Conservation (phyloP, 2,888 invertebrate species). For the Labia minor region DNA sequence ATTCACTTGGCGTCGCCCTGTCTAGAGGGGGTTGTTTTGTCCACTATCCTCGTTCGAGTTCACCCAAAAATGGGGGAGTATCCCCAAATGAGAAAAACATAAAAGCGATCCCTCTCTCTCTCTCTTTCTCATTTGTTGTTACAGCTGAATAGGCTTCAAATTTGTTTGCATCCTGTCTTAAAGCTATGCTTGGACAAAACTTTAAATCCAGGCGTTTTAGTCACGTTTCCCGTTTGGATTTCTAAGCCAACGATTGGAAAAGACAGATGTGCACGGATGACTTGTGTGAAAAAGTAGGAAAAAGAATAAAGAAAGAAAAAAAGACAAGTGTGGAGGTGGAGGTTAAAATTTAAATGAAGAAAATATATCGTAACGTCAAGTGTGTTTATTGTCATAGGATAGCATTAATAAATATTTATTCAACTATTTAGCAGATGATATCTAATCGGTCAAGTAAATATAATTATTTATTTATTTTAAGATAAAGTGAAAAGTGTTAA, state of each 20-base stretch:
- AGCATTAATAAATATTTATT: too few species aligned
- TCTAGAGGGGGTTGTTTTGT: not conserved
- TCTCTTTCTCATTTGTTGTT: conserved; percentile 2
- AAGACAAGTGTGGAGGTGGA: too few species aligned
- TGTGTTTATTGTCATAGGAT: too few species aligned
- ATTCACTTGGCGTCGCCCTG: not conserved
- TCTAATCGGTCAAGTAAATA: too few species aligned
- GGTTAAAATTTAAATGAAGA: too few species aligned
- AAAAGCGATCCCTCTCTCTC: not conserved
- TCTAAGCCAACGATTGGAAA: not conserved
- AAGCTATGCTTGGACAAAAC: not conserved
- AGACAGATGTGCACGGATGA: not conserved
- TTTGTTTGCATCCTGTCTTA: conserved; percentile 1
- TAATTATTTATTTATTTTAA: too few species aligned
- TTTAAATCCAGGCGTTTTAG: conserved; percentile 1
- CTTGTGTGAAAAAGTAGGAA: not conserved
- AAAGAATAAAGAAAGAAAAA: not conserved
- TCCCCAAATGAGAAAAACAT: not conserved
- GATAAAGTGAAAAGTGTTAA: too few species aligned
- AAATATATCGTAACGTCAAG: too few species aligned
- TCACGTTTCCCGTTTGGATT: not conserved
- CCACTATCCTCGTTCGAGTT: not conserved
- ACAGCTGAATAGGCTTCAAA: not conserved
- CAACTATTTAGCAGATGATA: too few species aligned
- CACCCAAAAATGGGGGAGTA: too few species aligned